These are phyloP conservation scores for Acrobasis suavella DNA, from an alignment of 2,888 invertebrate species.

Conservation along the genomic window DNA sequence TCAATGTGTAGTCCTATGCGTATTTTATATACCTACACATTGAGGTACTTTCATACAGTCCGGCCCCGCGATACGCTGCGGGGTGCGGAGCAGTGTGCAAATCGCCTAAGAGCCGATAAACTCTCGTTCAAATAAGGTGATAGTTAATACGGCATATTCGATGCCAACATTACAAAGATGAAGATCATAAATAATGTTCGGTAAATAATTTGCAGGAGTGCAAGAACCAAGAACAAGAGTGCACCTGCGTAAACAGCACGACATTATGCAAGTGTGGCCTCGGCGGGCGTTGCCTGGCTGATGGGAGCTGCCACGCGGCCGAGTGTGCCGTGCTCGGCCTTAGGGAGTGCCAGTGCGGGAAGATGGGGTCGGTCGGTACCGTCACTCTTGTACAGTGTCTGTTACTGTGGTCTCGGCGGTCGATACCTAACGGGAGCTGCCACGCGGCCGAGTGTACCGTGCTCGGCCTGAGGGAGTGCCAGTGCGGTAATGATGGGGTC, in stretches of 20 bases:
- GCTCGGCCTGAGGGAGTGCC: conserved; percentile 70
- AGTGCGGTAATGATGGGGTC: conserved; percentile 50
- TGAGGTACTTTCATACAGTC: too few relatives aligned
- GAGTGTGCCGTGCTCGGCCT: conserved; percentile 74
- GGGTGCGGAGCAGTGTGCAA: too few relatives aligned
- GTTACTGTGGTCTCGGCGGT: conserved; percentile 73
- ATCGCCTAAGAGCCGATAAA: too few relatives aligned
- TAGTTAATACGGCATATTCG: too few relatives aligned
- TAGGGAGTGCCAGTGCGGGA: conserved; percentile 67
- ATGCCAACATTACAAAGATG: too few relatives aligned
- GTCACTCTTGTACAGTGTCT: conserved; percentile 30
- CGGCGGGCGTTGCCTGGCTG: conserved; percentile 65
- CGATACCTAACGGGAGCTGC: conserved; percentile 66
- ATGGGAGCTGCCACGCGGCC: conserved; percentile 69
- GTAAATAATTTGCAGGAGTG: conserved; percentile 59
- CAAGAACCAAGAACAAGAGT: conserved; percentile 52
- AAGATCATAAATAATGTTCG: too few relatives aligned
- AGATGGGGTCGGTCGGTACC: conserved; percentile 37
- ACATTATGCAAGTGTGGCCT: conserved; percentile 66
- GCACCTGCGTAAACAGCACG: conserved; percentile 53
- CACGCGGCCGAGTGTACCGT: conserved; percentile 75
- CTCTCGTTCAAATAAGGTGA: too few relatives aligned
- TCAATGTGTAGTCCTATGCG: too few relatives aligned
- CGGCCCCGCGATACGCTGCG: too few relatives aligned
- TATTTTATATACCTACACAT: too few relatives aligned